Evolutionary conservation across 2,888 invertebrate species (phyloP).

Genomic region (Euzophera pinguis): DNA sequence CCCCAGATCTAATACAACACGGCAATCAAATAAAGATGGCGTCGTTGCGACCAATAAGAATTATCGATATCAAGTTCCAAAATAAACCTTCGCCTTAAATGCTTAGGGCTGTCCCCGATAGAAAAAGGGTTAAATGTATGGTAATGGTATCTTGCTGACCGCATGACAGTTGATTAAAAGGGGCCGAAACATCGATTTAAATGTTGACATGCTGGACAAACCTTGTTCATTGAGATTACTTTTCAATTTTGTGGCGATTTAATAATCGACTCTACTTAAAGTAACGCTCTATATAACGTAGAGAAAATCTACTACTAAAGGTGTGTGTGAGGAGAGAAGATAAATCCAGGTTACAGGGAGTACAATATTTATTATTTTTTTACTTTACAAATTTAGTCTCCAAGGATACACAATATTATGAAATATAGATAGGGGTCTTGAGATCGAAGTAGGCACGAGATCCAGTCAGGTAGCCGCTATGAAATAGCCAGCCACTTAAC

Average conservation of each 20-base stretch:
- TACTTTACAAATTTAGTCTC: no score
- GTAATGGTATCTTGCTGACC: constrained; percentile 61
- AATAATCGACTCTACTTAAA: no score
- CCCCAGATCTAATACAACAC: constrained; percentile 60
- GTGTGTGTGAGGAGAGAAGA: no score
- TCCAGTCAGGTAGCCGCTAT: no score
- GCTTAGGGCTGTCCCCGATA: constrained; percentile 6
- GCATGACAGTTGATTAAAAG: constrained; percentile 79
- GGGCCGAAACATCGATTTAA: constrained; percentile 45
- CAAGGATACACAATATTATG: no score
- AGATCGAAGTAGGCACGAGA: no score
- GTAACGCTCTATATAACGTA: no score
- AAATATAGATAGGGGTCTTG: no score
- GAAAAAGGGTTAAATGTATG: constrained; percentile 13
- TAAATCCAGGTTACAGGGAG: no score
- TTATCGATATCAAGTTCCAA: constrained; percentile 16
- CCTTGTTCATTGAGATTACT: neutral
- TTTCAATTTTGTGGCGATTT: neutral
- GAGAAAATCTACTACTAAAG: no score
- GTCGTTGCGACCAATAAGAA: constrained; percentile 32
- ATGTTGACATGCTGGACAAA: neutral
- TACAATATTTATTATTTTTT: no score
- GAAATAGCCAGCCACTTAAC: no score
- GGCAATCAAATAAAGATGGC: constrained; percentile 68
- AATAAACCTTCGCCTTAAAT: constrained; percentile 23